Base-by-base conservation (phyloP, 2,797 vertebrate genomes). In the Moxostoma hubbsi region DNA sequence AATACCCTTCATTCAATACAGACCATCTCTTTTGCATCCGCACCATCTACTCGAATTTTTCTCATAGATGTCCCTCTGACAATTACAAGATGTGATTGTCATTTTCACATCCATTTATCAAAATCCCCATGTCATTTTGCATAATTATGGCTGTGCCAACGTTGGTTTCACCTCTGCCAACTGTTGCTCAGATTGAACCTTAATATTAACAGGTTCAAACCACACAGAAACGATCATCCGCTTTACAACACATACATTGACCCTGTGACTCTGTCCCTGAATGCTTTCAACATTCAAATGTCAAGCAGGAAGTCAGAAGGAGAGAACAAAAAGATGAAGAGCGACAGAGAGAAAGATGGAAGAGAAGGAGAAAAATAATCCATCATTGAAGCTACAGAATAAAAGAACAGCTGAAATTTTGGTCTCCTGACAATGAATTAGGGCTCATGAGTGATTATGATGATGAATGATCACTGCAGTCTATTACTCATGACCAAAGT, bases 1-100 rank as follows among this genome's bases (percentile, higher is more conserved):
- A n/a, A 90, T 87, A 87, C 77, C 86, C 59, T 72, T 89, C 73
- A 85, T 83, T 89, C 83, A 85, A 78, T 82, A 83, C 77, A 58
- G 65, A 73, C 70, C 53, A 71, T 66, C 8, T 66, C 8, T 49
- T 47, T 46, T 50, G 16, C 50, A 54, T 75, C 77, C 73, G 80
- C 54, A 69, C 24, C 24, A 24, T 1, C 24, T 24, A 24, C 2
- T 24, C 24, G 0, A 1, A 24, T 24, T 24, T 24, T 50, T 51
- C 61, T 76, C 5, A 12, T 54, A 58, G 24, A 2, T 24, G 24
- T 24, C 24, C 24, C 24, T 24, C 24, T 24, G 24, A 24, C 24
- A 24, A 24, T 24, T 24, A 24, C 2, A 2, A 24, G 24, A 24
- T 24, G 24, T 24, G n/a, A n/a, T n/a, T n/a, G n/a, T n/a, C n/a